phyloP scores from a whole-genome alignment of 2,888 invertebrate genomes.

The Drosophila meridiana region DNA sequence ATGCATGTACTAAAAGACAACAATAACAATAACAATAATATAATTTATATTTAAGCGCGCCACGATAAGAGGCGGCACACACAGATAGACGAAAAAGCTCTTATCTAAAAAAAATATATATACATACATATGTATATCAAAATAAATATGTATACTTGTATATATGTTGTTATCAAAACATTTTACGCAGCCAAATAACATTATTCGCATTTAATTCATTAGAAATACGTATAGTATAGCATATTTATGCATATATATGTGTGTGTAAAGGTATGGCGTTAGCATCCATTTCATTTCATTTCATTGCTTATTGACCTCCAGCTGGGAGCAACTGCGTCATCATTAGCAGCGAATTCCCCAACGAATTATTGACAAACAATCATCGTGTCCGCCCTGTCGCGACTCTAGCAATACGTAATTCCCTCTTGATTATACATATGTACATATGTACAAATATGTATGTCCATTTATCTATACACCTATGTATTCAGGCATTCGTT shows the following conservation, averaged over 20 bases:
- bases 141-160: conserved; percentile 2
- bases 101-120: conserved; percentile 30
- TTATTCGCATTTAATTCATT: conserved; percentile 37
- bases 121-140: conserved; percentile 13
- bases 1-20: neutral
- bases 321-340: conserved; percentile 27
- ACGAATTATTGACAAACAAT: conserved; percentile 33
- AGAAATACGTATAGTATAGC: neutral
- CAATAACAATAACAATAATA: conserved; percentile 21
- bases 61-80: conserved; percentile 18
- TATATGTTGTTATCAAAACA: conserved; percentile 2
- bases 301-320: conserved; percentile 36
- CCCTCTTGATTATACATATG: neutral
- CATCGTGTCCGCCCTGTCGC: conserved; percentile 28
- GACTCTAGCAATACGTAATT: neutral
- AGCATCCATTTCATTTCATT: conserved; percentile 16
- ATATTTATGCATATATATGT: neutral
- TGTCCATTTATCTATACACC: neutral
- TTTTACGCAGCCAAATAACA: conserved; percentile 39
- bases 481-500: neutral
- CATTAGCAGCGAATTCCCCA: conserved; percentile 40
- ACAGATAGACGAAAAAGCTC: conserved; percentile 1
- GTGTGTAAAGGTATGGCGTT: neutral
- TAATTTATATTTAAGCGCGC: conserved; percentile 26
- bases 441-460: neutral